Base-by-base conservation (phyloP, 2,888 invertebrate species). In the Agrochola litura region DNA sequence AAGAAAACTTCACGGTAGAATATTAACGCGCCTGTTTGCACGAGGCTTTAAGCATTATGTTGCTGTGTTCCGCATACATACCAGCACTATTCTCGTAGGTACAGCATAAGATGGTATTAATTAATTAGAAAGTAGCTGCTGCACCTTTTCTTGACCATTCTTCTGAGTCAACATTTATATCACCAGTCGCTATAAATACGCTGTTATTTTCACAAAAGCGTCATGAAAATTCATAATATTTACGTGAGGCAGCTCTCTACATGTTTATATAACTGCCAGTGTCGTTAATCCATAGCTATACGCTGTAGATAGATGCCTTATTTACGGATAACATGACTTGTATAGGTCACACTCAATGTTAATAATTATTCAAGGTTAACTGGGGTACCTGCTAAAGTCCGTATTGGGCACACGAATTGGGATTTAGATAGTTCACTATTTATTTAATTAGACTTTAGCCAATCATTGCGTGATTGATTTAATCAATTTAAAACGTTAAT, bases 271-370 rank as follows among this genome's bases (percentile, higher is more conserved):
- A 79, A 82, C 16, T 43, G 16, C 46, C 6, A 74, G 14, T 43
- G 41, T 49, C 30, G 61, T 43, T 74, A 60, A 60, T 78, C 52
- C 60, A 46, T 22, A 25, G 1, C 19, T 22, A 22, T 16, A 49
- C 49, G 43, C 25, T 30, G 43, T 74, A 56, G n/a, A 60, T 30
- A 16, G 16, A 25, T 67, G 25, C 6, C 22, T 77, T 64, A 37
- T 67, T 79, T 69, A 79, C 71, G 61, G 58, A 37, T 49, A 52
- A 56, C n/a, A 61, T 70, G 73, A 73, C 84, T 80, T 52, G 60
- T 58, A 58, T 68, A 84, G 81, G 81, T 84, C 84, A 68, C 12
- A 37, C 14, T 65, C 60, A 79, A 64, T 65, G 71, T 70, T 61
- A 69, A 71, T 49, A 68, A 4, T 58, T 43, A 58, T 68, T 60